Conservation (phyloP, 2,797 vertebrate species). For the Cetoscarus ocellatus region DNA sequence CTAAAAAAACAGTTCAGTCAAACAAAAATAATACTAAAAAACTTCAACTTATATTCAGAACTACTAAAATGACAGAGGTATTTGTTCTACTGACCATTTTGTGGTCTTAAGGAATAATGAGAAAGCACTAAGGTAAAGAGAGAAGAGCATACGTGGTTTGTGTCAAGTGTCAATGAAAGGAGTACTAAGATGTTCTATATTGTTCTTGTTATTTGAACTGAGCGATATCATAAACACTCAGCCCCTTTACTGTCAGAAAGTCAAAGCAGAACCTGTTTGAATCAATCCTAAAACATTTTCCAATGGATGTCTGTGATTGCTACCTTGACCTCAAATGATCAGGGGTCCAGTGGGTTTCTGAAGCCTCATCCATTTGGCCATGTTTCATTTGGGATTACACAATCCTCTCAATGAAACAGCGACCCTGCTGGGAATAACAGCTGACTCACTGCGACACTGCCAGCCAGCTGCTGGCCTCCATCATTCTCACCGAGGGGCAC, state of each 20-base stretch:
- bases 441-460: slow-evolving; percentile 44
- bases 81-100: too few species aligned
- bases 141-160: background rate
- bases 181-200: too few species aligned
- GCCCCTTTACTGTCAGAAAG: background rate
- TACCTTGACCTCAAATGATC: slow-evolving; percentile 19
- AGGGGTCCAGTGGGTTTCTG: slow-evolving; percentile 23
- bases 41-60: too few species aligned
- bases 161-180: background rate
- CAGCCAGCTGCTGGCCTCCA: slow-evolving; percentile 44
- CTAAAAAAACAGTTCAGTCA: too few species aligned
- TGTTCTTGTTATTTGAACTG: too few species aligned
- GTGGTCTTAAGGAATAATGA: too few species aligned
- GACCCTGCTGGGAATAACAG: slow-evolving; percentile 50
- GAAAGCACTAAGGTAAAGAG: background rate
- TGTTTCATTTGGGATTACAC: slow-evolving; percentile 30
- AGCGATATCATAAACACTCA: background rate
- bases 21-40: too few species aligned
- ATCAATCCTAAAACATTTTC: background rate
- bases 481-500: background rate
- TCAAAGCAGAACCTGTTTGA: background rate
- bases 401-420: slow-evolving; percentile 1
- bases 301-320: background rate
- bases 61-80: too few species aligned
- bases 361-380: slow-evolving; percentile 44